phyloP scores from a whole-genome alignment of 1,140 invertebrate species.

The Achroia grisella region DNA sequence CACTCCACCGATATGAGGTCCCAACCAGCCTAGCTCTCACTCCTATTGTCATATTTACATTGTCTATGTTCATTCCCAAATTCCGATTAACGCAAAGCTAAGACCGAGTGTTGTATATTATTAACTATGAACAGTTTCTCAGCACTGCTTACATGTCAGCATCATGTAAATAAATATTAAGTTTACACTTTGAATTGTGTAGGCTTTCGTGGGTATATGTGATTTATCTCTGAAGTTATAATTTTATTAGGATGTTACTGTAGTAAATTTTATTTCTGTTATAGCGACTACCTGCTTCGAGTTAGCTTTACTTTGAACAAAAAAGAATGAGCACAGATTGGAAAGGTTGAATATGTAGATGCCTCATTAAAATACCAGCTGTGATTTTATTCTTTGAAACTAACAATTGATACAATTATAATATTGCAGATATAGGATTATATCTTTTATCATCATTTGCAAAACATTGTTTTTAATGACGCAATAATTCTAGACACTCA shows the following conservation, averaged over 20 bases:
- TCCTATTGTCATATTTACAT: slow-evolving; percentile 67
- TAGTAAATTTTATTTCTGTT: slow-evolving; percentile 13
- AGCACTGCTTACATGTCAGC: slow-evolving; percentile 2
- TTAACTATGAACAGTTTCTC: background rate
- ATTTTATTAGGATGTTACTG: slow-evolving; percentile 24
- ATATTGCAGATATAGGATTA: too few species aligned
- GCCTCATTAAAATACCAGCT: too few species aligned
- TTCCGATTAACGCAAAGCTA: slow-evolving; percentile 50
- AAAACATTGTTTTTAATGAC: too few species aligned
- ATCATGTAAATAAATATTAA: slow-evolving; percentile 8
- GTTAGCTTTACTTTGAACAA: too few species aligned
- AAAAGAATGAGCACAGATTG: too few species aligned
- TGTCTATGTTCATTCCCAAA: slow-evolving; percentile 63
- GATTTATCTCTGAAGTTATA: slow-evolving; percentile 14
- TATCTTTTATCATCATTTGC: too few species aligned
- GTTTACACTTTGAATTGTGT: slow-evolving; percentile 1
- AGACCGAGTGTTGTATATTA: slow-evolving; percentile 26
- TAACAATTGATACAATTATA: too few species aligned
- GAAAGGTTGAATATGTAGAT: too few species aligned
- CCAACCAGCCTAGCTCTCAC: slow-evolving; percentile 33
- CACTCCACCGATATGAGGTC: slow-evolving; percentile 57
- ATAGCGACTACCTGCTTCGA: too few species aligned
- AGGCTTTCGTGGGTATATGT: slow-evolving; percentile 7
- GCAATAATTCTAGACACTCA: too few species aligned
- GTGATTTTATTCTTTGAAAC: too few species aligned